Evolutionary conservation across 2,888 invertebrate genomes (phyloP).

Genomic region (Drosophila trichaetosa): DNA sequence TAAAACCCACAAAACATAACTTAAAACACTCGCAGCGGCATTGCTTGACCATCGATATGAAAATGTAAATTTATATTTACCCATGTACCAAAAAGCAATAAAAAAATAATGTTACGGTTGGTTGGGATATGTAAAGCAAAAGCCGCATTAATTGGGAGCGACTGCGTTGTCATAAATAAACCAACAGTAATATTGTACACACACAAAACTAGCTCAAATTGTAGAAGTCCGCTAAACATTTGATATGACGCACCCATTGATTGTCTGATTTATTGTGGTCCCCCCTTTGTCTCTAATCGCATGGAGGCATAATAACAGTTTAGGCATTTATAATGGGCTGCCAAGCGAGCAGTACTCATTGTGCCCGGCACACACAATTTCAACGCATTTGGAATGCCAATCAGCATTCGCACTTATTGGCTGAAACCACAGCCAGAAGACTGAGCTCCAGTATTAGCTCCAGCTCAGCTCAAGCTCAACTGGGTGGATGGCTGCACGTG

Average conservation of each 20-base stretch:
- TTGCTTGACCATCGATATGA: constrained; percentile 34
- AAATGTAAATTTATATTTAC: constrained; percentile 48
- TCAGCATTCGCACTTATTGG: constrained; percentile 69
- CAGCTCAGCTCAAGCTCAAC: constrained; percentile 13
- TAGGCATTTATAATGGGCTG: constrained; percentile 55
- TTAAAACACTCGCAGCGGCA: constrained; percentile 1
- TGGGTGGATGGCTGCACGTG: constrained; percentile 18
- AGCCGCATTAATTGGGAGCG: constrained; percentile 39
- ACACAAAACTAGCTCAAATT: constrained; percentile 31
- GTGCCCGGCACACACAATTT: not conserved
- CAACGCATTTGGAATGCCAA: constrained; percentile 72
- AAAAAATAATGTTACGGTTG: constrained; percentile 10
- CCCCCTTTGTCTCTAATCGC: not conserved
- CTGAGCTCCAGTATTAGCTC: constrained; percentile 3
- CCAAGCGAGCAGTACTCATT: constrained; percentile 11
- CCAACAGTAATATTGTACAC: constrained; percentile 17
- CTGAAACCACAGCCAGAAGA: constrained; percentile 21
- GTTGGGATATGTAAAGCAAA: constrained; percentile 8
- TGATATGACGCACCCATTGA: constrained; percentile 40
- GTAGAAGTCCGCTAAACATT: constrained; percentile 25
- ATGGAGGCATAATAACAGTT: constrained; percentile 53
- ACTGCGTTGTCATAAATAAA: constrained; percentile 40
- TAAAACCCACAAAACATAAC: constrained; percentile 3
- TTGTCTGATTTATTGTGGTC: constrained; percentile 39
- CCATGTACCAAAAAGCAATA: constrained; percentile 7